Conservation (phyloP, 1,140 invertebrate species). For the Adelges cooleyi region DNA sequence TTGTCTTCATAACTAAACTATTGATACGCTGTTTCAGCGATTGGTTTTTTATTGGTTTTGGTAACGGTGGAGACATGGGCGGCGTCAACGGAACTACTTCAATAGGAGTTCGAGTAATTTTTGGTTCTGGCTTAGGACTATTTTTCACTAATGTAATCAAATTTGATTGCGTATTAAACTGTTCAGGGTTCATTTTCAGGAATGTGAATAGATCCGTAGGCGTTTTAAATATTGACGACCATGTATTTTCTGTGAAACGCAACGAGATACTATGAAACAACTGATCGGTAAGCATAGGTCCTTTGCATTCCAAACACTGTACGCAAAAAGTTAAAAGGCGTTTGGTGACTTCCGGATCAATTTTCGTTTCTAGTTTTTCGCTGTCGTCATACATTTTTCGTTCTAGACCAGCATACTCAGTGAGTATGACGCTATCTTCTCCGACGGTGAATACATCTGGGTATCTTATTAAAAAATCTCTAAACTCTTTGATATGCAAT, state of each 20-base stretch:
- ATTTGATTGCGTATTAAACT: slow-evolving; percentile 81
- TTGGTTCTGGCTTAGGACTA: slow-evolving; percentile 13
- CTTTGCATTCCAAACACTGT: slow-evolving; percentile 61
- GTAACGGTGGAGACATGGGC: slow-evolving; percentile 17
- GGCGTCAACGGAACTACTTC: slow-evolving; percentile 23
- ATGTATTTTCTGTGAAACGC: slow-evolving; percentile 62
- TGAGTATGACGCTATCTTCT: slow-evolving; percentile 72
- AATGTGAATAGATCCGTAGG: slow-evolving; percentile 75
- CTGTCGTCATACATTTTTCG: slow-evolving; percentile 48
- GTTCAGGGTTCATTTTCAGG: slow-evolving; percentile 76
- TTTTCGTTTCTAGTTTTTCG: slow-evolving; percentile 52
- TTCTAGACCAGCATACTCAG: slow-evolving; percentile 48
- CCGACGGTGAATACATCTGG: slow-evolving; percentile 75
- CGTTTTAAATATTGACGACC: slow-evolving; percentile 73
- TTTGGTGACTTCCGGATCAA: slow-evolving; percentile 66
- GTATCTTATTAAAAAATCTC: slow-evolving; percentile 75
- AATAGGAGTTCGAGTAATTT: slow-evolving; percentile 5
- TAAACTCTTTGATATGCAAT: slow-evolving; percentile 87
- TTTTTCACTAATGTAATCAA: slow-evolving; percentile 55
- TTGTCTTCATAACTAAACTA: slow-evolving; percentile 71
- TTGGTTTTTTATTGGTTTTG: slow-evolving; percentile 44
- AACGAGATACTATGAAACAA: slow-evolving; percentile 68
- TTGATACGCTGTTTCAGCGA: slow-evolving; percentile 76
- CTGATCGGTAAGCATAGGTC: slow-evolving; percentile 71
- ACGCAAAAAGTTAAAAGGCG: slow-evolving; percentile 66